Percentiles rank a stretch among this genome's conserved stretches.
Evolutionary conservation across 2,888 invertebrate genomes (phyloP).

Genomic region (Nasonovia ribisnigri): DNA sequence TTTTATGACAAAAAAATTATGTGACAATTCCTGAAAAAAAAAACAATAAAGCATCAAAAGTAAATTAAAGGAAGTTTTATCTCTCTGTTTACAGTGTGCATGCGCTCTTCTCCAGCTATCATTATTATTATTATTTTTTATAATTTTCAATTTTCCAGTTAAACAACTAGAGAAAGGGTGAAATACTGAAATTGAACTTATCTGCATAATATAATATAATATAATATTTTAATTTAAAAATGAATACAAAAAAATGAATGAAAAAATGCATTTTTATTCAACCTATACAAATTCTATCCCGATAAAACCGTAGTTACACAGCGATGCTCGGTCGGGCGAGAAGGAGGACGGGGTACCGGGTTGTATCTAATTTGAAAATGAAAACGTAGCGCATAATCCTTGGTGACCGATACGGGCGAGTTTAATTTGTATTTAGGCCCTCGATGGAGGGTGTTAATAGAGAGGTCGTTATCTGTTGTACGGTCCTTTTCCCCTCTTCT

Average conservation of each 20-base stretch:
- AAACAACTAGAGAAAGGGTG: conserved; percentile 46
- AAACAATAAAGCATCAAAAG: conserved; percentile 17
- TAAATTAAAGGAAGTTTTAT: conserved; percentile 49
- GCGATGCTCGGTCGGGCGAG: not conserved
- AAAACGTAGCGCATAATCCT: conserved; percentile 64
- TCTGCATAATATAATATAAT: conserved; percentile 36
- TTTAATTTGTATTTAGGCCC: conserved; percentile 65
- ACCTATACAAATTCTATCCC: conserved; percentile 51
- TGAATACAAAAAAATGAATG: conserved; percentile 33
- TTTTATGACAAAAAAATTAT: not conserved
- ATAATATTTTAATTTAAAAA: conserved; percentile 61
- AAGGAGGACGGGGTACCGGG: not conserved
- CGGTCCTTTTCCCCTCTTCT: conserved; percentile 47
- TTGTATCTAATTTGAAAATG: conserved; percentile 65
- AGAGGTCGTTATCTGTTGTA: conserved; percentile 65
- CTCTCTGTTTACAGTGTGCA: conserved; percentile 39
- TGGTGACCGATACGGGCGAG: conserved; percentile 65
- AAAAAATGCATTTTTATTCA: conserved; percentile 45
- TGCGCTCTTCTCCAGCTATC: not conserved
- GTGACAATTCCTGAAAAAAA: not conserved
- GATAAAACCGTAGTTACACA: conserved; percentile 41
- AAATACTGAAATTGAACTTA: conserved; percentile 55
- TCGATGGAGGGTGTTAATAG: conserved; percentile 65
- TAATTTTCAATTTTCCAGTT: conserved; percentile 62
- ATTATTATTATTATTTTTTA: conserved; percentile 38